These are phyloP conservation scores for Girardinichthys multiradiatus DNA, from an alignment of 2,113 vertebrate genomes.

Conservation along the genomic window DNA sequence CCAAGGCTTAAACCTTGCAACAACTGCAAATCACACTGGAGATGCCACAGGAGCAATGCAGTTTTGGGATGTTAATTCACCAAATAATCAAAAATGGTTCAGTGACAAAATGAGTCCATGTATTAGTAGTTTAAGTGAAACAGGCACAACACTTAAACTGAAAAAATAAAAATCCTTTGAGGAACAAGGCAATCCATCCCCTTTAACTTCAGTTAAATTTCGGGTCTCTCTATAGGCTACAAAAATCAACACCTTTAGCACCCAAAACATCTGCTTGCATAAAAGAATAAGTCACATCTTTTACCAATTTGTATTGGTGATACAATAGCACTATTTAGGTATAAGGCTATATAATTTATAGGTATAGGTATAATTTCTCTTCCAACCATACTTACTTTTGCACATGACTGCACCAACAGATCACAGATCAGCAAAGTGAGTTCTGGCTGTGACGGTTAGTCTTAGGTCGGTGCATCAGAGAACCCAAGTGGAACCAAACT, in stretches of 20 bases:
- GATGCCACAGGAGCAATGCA: not conserved
- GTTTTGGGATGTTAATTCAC: not conserved
- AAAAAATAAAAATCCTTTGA: not conserved
- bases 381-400: not conserved
- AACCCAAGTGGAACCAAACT: constrained; percentile 5
- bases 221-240: not conserved
- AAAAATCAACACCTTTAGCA: not conserved
- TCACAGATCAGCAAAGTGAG: not conserved
- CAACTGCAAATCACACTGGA: not conserved
- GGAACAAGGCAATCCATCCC: no score
- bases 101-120: not conserved
- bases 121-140: not conserved
- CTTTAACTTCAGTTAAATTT: not conserved
- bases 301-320: no score
- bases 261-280: not conserved
- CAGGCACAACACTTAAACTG: not conserved
- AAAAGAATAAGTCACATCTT: not conserved
- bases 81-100: not conserved
- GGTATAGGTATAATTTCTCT: not conserved
- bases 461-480: constrained; percentile 27
- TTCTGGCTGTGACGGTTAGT: constrained; percentile 3
- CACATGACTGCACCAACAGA: constrained; percentile 7
- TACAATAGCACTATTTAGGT: not conserved
- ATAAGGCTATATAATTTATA: no score
- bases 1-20: not conserved